Percentiles rank a stretch among this genome's conserved stretches.
Evolutionary conservation across 2,888 invertebrate genomes (phyloP).

Genomic region (Temnothorax rugatulus): DNA sequence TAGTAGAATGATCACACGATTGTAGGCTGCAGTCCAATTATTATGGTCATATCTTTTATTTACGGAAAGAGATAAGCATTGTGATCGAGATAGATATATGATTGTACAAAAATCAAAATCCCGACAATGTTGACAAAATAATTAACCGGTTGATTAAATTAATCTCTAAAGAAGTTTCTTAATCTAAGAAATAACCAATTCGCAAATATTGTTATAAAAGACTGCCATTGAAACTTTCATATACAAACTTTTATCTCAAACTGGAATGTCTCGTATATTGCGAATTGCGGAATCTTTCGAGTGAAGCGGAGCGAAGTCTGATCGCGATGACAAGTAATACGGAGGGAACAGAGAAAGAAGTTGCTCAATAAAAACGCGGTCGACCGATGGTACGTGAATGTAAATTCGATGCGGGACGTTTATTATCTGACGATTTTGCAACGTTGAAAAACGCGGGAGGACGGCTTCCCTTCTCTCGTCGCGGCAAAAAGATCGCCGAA

Average conservation of each 20-base stretch:
- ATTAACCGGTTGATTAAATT: not conserved
- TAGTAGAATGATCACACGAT: not conserved
- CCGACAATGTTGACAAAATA: not conserved
- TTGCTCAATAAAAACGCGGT: constrained; percentile 32
- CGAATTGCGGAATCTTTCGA: constrained; percentile 1
- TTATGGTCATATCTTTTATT: constrained; percentile 23
- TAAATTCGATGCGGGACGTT: constrained; percentile 17
- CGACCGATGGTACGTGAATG: not conserved
- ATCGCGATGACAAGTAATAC: constrained; percentile 1
- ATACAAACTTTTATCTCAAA: not conserved
- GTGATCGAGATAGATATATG: not conserved
- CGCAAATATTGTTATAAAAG: not conserved
- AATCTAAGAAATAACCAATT: not conserved
- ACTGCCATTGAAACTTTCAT: not conserved
- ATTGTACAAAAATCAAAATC: not conserved
- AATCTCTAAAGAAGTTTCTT: not conserved
- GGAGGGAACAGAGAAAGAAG: not conserved
- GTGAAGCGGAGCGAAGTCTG: not conserved
- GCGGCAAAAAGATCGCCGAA: not conserved
- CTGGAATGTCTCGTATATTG: not conserved
- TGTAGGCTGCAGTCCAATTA: not conserved
- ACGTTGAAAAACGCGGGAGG: not conserved
- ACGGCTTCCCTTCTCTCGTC: not conserved
- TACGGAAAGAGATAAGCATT: not conserved
- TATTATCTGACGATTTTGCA: constrained; percentile 30